These are phyloP conservation scores for Engystomops pustulosus DNA, from an alignment of 2,113 vertebrate genomes.

Conservation along the genomic window DNA sequence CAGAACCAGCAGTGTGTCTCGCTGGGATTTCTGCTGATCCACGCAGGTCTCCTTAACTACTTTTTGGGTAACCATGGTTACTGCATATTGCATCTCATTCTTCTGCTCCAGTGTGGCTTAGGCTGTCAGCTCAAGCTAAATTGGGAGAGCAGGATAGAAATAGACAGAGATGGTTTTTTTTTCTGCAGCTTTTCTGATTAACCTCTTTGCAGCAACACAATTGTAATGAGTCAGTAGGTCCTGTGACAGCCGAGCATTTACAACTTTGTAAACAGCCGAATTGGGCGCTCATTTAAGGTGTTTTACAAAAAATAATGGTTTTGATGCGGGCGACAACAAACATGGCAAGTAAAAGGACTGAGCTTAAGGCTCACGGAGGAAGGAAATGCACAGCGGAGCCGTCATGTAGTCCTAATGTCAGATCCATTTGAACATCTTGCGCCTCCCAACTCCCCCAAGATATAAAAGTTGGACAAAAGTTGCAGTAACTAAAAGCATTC, in stretches of 20 bases:
- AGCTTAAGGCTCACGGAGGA: no score
- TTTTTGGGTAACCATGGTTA: slow-evolving; percentile 61
- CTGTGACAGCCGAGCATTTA: background rate
- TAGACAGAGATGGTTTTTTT: slow-evolving; percentile 32
- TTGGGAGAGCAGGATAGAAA: slow-evolving; percentile 56
- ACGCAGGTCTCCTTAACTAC: slow-evolving; percentile 60
- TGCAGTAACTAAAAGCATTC: no score
- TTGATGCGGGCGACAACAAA: background rate
- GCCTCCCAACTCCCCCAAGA: no score
- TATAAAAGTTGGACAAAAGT: no score
- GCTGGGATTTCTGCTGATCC: slow-evolving; percentile 60
- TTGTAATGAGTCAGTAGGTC: slow-evolving; percentile 31
- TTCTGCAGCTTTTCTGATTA: slow-evolving; percentile 47
- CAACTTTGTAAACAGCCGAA: slow-evolving; percentile 18
- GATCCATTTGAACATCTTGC: no score
- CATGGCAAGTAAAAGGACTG: background rate
- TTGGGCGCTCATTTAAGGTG: background rate
- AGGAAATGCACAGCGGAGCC: no score
- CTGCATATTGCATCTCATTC: slow-evolving; percentile 59
- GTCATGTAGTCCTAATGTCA: no score
- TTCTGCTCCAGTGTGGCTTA: slow-evolving; percentile 55
- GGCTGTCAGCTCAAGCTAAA: slow-evolving; percentile 59
- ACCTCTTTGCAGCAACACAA: slow-evolving; percentile 45
- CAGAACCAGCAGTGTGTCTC: slow-evolving; percentile 55
- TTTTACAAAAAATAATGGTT: slow-evolving; percentile 26